phyloP scores from a whole-genome alignment of 2,888 invertebrate genomes.

The Ectemnius continuus region DNA sequence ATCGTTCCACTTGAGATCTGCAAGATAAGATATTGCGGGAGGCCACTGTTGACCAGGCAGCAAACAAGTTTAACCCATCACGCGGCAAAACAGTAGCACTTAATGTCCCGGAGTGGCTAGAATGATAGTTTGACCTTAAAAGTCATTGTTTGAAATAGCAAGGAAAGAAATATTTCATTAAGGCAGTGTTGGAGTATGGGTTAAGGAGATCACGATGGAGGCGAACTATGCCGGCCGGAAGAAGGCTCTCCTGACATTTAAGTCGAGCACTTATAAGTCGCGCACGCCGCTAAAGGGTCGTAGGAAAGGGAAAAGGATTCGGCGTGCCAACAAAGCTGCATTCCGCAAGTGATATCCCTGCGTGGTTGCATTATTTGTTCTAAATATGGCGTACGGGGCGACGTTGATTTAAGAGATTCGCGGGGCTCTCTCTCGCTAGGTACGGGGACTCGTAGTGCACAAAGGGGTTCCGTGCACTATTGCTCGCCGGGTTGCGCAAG shows the following conservation, averaged over 20 bases:
- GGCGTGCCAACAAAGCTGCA: slow-evolving; percentile 21
- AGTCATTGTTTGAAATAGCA: too few relatives aligned
- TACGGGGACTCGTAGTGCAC: slow-evolving; percentile 17
- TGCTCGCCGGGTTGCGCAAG: slow-evolving; percentile 39
- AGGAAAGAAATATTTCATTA: too few relatives aligned
- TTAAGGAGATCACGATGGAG: too few relatives aligned
- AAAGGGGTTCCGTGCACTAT: slow-evolving; percentile 26
- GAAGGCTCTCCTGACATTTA: not conserved
- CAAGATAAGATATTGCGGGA: too few relatives aligned
- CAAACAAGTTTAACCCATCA: too few relatives aligned
- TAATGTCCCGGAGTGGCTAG: too few relatives aligned
- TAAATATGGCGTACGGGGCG: slow-evolving; percentile 38
- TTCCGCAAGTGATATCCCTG: slow-evolving; percentile 14
- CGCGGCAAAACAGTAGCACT: too few relatives aligned
- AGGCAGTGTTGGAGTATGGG: too few relatives aligned
- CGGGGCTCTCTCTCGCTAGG: not conserved
- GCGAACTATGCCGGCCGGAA: not conserved
- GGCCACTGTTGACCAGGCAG: too few relatives aligned
- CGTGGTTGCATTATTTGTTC: slow-evolving; percentile 27
- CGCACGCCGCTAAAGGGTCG: not conserved
- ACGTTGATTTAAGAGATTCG: slow-evolving; percentile 39
- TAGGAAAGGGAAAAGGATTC: slow-evolving; percentile 11
- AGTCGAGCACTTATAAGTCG: not conserved
- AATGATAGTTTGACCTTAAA: too few relatives aligned
- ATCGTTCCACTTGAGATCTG: too few relatives aligned